Percentiles rank a stretch among this genome's conserved stretches.
These are phyloP conservation scores for Eupithecia exiguata DNA, from an alignment of 2,888 invertebrate genomes.

Conservation along the genomic window DNA sequence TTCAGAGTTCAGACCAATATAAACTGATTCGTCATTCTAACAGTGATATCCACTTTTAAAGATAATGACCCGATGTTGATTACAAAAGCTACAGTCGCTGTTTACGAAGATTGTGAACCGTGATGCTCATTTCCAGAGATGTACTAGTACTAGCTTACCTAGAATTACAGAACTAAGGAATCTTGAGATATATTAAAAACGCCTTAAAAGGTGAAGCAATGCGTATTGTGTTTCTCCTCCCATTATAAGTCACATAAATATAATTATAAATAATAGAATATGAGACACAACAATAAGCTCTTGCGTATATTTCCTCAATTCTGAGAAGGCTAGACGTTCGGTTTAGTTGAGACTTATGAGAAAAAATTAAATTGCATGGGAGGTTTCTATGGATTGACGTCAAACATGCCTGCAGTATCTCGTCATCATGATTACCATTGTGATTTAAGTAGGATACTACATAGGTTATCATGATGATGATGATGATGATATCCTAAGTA, in stretches of 20 bases:
- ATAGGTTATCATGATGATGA: too few relatives aligned
- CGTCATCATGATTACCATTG: background rate
- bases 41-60: constrained; percentile 14
- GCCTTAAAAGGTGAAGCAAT: constrained; percentile 28
- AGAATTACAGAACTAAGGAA: constrained; percentile 23
- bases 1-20: background rate
- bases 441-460: background rate
- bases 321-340: constrained; percentile 30
- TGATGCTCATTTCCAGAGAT: background rate
- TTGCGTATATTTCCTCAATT: constrained; percentile 39
- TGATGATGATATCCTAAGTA: background rate
- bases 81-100: constrained; percentile 17
- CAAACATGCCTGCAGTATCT: constrained; percentile 16
- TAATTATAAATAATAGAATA: constrained; percentile 39
- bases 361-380: constrained; percentile 36
- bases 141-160: background rate
- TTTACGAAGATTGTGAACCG: background rate
- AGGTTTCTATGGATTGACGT: constrained; percentile 37
- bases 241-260: constrained; percentile 37
- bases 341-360: constrained; percentile 27
- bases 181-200: constrained; percentile 26
- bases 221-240: constrained; percentile 32
- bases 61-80: constrained; percentile 20
- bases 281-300: constrained; percentile 32
- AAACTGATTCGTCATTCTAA: constrained; percentile 13